Evolutionary conservation across 2,888 invertebrate genomes (phyloP), one percentile per base, ranked within the genome.

Genomic region (Dasypolia templi): DNA sequence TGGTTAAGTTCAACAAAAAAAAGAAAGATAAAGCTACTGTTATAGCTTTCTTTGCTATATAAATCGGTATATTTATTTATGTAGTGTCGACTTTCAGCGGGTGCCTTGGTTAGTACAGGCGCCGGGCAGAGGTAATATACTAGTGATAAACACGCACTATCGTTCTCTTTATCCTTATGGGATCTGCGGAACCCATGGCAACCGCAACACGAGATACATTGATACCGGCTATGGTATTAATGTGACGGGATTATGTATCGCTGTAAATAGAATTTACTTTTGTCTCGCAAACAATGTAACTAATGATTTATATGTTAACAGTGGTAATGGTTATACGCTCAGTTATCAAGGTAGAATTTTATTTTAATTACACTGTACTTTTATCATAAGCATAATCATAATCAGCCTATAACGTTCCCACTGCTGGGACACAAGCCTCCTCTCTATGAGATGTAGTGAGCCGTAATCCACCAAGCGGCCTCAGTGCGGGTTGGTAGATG

Each of bases 121-220:
- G 58, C 56, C 68, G 53, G 56, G 49, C 71, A 65, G 44, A 32
- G 35, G 66, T 72, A 56, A 79, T 72, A 58, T 71, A 75, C 61
- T 66, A 66, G 62, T 77, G 61, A 77, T 65, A 80, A 82, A 80
- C 75, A 72, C 67, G 72, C 65, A 79, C 66, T 71, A 74, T 74
- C 75, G 68, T 83, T 68, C 55, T 51, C 68, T 65, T 71, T 79
- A 82, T 75, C 76, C 59, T 80, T 79, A 80, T 76, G 56, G 74
- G 72, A 81, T 81, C 78, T 65, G 61, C 44, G 62, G 44, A 75
- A 71, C 73, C 68, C 68, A 58, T 46, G 39, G 51, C 51, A 62
- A 72, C 76, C 51, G 73, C 74, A 74, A 71, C 62, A 39, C 67
- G 51, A 80, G 73, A 72, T 74, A 70, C 73, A 73, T 68, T 67